A percentile compares a stretch with the other conserved stretches of the same genome.
These are phyloP conservation scores for Parnassius glacialis DNA, from an alignment of 2,888 invertebrate species.

Conservation along the genomic window DNA sequence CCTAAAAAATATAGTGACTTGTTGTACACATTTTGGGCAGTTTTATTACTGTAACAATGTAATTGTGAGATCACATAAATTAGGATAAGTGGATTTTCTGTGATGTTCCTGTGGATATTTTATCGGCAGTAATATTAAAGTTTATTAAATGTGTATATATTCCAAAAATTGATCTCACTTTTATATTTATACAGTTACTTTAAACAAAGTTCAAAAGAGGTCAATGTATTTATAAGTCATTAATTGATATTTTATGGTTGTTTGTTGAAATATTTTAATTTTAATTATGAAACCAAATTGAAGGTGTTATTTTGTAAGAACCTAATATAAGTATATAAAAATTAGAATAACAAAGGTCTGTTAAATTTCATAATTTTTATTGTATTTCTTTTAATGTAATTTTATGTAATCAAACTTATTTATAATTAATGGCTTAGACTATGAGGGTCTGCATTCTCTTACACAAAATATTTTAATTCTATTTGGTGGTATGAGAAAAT, in stretches of 20 bases:
- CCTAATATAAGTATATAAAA: no score
- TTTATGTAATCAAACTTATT: no score
- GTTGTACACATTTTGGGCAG: slow-evolving; percentile 37
- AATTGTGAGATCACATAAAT: slow-evolving; percentile 61
- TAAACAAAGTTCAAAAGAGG: slow-evolving; percentile 29
- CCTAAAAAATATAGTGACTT: slow-evolving; percentile 35
- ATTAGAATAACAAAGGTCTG: no score
- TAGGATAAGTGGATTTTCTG: slow-evolving; percentile 52
- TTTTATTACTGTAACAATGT: slow-evolving; percentile 53
- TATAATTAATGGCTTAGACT: no score
- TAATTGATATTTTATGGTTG: slow-evolving; percentile 21
- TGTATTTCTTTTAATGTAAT: no score
- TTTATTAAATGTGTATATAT: slow-evolving; percentile 40
- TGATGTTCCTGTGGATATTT: slow-evolving; percentile 63
- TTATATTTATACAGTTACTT: slow-evolving; percentile 60
- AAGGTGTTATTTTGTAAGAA: slow-evolving; percentile 9
- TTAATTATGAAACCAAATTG: slow-evolving; percentile 24
- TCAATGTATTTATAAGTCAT: slow-evolving; percentile 20
- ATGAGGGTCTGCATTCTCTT: no score
- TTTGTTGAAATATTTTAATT: slow-evolving; percentile 25
- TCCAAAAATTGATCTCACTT: slow-evolving; percentile 62
- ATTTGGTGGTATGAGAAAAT: no score
- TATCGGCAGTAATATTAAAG: slow-evolving; percentile 41
- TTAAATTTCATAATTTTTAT: no score
- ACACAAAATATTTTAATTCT: no score